Evolutionary conservation across 2,113 vertebrate species (phyloP), one percentile per base, ranked within the genome.

Genomic region (Urocolius indicus): DNA sequence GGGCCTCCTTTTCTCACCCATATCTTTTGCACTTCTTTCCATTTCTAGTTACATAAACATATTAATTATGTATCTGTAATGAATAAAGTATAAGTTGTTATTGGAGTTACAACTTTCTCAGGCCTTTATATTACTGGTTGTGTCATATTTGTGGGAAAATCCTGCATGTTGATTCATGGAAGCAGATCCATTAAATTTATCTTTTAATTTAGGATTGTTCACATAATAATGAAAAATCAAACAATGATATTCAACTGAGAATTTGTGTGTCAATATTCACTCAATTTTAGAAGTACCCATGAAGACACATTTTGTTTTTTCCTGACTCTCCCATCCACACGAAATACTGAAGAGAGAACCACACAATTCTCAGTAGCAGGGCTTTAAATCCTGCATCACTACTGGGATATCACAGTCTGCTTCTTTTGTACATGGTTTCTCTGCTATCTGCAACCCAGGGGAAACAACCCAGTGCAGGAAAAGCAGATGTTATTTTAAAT

Each of bases 61-160:
- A 54, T 74, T 90, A 90, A 78, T 84, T 71, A 45, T 63, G 34
- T 51, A 87, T 61, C 72, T 87, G n/a, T 34, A 94, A 84, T 89
- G 45, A 89, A 84, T 51, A 72, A 91, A 66, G 58, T 72, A 27
- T 43, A 71, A 82, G 69, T 46, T 88, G 15, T 51, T 76, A 51
- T 46, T 62, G 15, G 23, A 79, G 36, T 87, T 34, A 7, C 16
- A 46, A 1, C 29, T 66, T 89, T 90, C 58, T 95, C 32, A 83
- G 94, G 29, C 20, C 41, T 48, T 89, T 78, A 3, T 82, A 16
- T 69, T 74, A 77, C 32, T 46, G 45, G 1, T 36, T 55, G 43
- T 89, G 52, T 80, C 65, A 58, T 30, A 34, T 86, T 93, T 91
- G 62, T 80, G 38, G 34, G 9, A 32, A 85, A 87, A 83, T 85